Percentiles rank a stretch among this genome's conserved stretches.
Evolutionary conservation across 2,888 invertebrate genomes (phyloP).

Genomic region (Aethes cnicana): DNA sequence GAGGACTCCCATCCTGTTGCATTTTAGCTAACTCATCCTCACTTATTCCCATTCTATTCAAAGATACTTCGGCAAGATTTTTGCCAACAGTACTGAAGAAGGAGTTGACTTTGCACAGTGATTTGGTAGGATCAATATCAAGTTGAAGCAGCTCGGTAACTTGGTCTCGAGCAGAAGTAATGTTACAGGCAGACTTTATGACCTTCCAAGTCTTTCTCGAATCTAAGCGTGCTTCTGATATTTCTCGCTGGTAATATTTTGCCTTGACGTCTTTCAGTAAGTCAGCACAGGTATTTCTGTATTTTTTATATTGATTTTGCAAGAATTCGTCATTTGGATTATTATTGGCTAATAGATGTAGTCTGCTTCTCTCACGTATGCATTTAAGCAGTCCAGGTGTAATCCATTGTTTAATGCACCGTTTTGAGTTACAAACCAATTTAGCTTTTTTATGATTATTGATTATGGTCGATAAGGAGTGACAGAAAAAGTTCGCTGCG

Average conservation of each 20-base stretch:
- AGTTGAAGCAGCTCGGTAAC: neutral
- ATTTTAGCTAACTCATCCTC: neutral
- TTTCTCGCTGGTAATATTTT: neutral
- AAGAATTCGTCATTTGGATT: neutral
- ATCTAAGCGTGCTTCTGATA: neutral
- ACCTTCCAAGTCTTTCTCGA: constrained; percentile 1
- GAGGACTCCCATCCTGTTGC: neutral
- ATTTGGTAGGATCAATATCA: neutral
- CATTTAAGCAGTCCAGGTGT: neutral
- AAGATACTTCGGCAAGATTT: neutral
- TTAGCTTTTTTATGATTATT: neutral
- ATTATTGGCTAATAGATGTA: neutral
- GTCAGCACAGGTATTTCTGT: neutral
- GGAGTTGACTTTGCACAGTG: neutral
- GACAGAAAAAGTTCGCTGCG: neutral
- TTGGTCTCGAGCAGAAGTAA: neutral
- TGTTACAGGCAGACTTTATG: neutral
- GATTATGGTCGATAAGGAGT: neutral
- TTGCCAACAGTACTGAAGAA: constrained; percentile 1
- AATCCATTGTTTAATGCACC: neutral
- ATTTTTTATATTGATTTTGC: neutral
- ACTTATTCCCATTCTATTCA: neutral
- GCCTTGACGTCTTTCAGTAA: neutral
- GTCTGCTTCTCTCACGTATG: neutral
- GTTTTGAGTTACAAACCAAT: neutral